phyloP scores from a whole-genome alignment of 2,113 vertebrate genomes.

The Siniperca chuatsi region DNA sequence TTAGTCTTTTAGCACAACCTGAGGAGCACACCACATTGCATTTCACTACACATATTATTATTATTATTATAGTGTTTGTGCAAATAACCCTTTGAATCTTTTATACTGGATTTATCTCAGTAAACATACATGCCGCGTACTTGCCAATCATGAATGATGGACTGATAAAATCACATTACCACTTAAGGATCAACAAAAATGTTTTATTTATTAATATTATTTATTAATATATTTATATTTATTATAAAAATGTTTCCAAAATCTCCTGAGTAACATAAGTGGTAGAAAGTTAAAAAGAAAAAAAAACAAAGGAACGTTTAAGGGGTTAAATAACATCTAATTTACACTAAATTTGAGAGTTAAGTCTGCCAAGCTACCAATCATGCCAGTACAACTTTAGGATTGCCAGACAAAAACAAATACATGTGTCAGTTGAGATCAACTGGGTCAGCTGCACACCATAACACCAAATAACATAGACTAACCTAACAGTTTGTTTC shows the following conservation, averaged over 20 bases:
- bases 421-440: neutral
- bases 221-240: too few relatives aligned
- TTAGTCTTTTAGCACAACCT: neutral
- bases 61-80: neutral
- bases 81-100: neutral
- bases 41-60: neutral
- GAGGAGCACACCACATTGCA: neutral
- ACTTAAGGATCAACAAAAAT: neutral
- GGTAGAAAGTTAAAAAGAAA: too few relatives aligned
- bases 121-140: neutral
- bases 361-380: neutral
- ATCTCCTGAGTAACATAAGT: neutral
- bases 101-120: neutral
- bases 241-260: neutral
- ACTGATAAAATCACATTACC: neutral
- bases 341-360: neutral
- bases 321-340: neutral
- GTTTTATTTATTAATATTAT: neutral
- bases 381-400: neutral
- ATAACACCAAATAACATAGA: neutral
- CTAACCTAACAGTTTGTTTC: neutral
- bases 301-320: too few relatives aligned
- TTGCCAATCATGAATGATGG: neutral
- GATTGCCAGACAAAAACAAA: neutral
- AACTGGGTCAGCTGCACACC: neutral